phyloP scores from a whole-genome alignment of 2,113 vertebrate genomes.

The Grammomys surdaster region DNA sequence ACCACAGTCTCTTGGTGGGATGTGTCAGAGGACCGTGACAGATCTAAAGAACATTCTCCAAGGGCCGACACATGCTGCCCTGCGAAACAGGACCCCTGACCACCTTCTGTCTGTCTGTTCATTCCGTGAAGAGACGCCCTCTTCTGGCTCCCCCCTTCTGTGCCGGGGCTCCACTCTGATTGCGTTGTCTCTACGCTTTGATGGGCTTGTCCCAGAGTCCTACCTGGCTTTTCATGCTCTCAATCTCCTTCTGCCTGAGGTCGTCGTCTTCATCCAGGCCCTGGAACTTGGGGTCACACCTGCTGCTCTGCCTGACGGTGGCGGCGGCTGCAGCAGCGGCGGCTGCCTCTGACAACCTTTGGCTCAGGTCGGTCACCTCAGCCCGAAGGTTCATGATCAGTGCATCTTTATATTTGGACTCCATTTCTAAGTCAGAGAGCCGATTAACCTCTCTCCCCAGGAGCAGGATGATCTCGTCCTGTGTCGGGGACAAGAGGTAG shows the following conservation, averaged over 20 bases:
- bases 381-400: conserved; percentile 84
- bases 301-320: conserved; percentile 26
- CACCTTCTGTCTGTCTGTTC: background rate
- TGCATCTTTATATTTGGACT: conserved; percentile 84
- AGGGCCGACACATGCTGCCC: background rate
- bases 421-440: conserved; percentile 78
- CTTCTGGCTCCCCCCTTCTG: fast-evolving
- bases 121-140: background rate
- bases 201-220: fast-evolving
- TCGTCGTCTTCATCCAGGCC: conserved; percentile 76
- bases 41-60: background rate
- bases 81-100: background rate
- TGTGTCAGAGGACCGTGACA: background rate
- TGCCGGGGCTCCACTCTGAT: background rate
- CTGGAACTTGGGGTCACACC: conserved; percentile 70
- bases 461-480: conserved; percentile 85
- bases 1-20: background rate
- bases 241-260: conserved; percentile 86
- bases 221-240: conserved; percentile 88
- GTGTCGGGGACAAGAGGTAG: background rate
- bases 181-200: fast-evolving
- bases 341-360: conserved; percentile 70
- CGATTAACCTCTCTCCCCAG: conserved; percentile 80
- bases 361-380: conserved; percentile 82
- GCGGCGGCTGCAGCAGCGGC: background rate